Evolutionary conservation across 1,140 invertebrate species (phyloP).

Genomic region (Octopus sinensis): DNA sequence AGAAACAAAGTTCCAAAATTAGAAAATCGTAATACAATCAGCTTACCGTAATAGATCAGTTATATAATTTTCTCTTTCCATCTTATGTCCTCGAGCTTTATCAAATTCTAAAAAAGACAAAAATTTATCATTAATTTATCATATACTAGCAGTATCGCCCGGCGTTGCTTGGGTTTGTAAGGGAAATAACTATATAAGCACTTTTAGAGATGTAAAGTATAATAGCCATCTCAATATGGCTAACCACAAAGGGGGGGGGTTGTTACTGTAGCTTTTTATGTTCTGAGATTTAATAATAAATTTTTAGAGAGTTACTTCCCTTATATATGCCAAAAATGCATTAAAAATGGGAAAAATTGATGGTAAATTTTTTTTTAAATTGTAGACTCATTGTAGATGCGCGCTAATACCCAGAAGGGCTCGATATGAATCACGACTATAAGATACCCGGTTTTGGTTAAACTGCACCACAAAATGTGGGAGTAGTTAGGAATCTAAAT

Average conservation of each 20-base stretch:
- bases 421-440: not conserved
- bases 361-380: not conserved
- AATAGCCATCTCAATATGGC: too few species aligned
- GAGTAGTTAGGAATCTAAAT: too few species aligned
- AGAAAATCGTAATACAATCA: not conserved
- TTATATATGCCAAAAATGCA: not conserved
- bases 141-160: not conserved
- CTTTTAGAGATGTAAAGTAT: not conserved
- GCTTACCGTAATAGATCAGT: constrained; percentile 40
- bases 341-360: not conserved
- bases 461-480: too few species aligned
- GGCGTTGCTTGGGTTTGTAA: not conserved
- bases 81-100: constrained; percentile 55
- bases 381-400: not conserved
- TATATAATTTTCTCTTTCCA: constrained; percentile 59
- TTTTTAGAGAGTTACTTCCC: not conserved
- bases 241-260: too few species aligned
- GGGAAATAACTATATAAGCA: not conserved
- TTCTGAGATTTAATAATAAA: not conserved
- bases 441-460: not conserved
- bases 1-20: too few species aligned
- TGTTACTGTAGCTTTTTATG: not conserved
- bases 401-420: too few species aligned
- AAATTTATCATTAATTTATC: constrained; percentile 8
- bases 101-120: constrained; percentile 54